Conservation (phyloP, 2,797 vertebrate species). For the Eulemur albifrons region DNA sequence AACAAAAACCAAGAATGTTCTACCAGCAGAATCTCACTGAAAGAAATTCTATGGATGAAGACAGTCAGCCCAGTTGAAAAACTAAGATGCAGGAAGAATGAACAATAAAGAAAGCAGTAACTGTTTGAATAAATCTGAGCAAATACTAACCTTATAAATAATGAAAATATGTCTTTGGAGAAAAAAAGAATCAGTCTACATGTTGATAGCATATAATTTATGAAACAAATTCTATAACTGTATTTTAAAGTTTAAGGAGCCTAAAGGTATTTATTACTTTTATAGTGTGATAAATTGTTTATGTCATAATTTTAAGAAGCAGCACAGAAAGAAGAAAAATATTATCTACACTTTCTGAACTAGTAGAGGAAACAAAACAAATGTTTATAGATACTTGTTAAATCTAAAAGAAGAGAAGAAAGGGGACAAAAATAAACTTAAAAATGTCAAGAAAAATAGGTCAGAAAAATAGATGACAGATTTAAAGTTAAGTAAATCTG, state of each 20-base stretch:
- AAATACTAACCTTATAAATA: background rate
- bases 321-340: background rate
- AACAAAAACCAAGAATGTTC: background rate
- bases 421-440: background rate
- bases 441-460: background rate
- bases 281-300: background rate
- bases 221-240: background rate
- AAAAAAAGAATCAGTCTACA: background rate
- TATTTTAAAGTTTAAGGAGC: background rate
- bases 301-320: background rate
- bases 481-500: background rate
- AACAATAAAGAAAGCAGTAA: background rate
- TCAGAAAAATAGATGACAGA: background rate
- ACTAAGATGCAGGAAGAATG: background rate
- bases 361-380: background rate
- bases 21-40: background rate
- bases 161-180: background rate
- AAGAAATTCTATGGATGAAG: background rate
- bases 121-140: background rate
- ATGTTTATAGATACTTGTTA: background rate
- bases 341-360: background rate
- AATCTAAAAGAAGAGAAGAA: background rate
- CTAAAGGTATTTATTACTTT: background rate
- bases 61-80: background rate
- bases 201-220: background rate